Evolutionary conservation across 2,797 vertebrate species (phyloP), one percentile per base, ranked within the genome.

Genomic region (Furcifer pardalis): DNA sequence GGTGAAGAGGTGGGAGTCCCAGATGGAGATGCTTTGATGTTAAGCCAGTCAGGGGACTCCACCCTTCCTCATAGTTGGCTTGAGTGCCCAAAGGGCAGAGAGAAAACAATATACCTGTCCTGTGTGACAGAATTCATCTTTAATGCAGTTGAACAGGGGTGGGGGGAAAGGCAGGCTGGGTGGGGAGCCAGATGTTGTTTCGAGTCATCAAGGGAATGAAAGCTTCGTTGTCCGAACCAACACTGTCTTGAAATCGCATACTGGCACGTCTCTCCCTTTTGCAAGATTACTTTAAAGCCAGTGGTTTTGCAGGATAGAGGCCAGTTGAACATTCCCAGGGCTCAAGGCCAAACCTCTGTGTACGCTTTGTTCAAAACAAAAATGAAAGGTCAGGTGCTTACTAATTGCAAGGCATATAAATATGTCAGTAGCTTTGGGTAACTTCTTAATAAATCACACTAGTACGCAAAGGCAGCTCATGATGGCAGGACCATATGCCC

Each of bases 371-470:
- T 74, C 91, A 88, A 92, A 93, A 93, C 83, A 89, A 92, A 89
- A 94, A 94, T 92, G 91, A 91, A 92, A 94, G 91, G 81, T 82
- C 72, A 75, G 81, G 92, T 93, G 91, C 88, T 88, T 90, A 88
- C 94, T 96, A 95, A 96, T 95, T 95, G 91, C 89, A 94, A 94
- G 86, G 78, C 90, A 90, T 93, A 90, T 95, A 96, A 96, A 95
- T 94, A 90, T 92, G 92, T 95, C 95, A 94, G 88, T 94, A 87
- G 46, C 86, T 94, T 95, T 94, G 94, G 92, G 90, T 84, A 90
- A 92, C 91, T 86, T 94, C 91, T 95, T 95, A 94, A 94, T 94
- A 95, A 95, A 91, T 94, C 94, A 90, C 85, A 88, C 79, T 87
- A 92, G 89, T 89, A 92, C 94, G 90, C 88, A 85, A 82, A 88